Evolutionary conservation across 2,113 vertebrate genomes (phyloP).

Genomic region (Trogon melanurus): DNA sequence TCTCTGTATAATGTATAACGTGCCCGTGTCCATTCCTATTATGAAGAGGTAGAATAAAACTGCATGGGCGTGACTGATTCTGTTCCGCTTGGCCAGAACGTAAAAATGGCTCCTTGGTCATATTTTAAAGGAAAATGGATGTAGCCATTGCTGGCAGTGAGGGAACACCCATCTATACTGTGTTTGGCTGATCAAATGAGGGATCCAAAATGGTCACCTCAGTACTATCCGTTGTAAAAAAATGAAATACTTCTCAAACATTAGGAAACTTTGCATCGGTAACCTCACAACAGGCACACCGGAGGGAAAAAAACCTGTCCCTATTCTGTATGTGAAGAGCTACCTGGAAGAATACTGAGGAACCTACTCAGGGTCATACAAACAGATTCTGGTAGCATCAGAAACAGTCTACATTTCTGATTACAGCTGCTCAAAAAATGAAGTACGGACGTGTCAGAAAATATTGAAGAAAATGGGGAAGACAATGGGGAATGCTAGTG

Average conservation of each 20-base stretch:
- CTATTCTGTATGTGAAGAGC: not conserved
- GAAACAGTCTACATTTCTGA: not conserved
- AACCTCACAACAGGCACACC: not conserved
- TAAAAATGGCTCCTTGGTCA: not conserved
- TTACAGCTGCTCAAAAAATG: not conserved
- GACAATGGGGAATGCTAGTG: not conserved
- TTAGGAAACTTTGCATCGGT: not conserved
- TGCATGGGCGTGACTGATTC: not conserved
- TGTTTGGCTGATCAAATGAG: not conserved
- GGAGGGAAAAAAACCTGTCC: not conserved
- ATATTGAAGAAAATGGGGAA: not conserved
- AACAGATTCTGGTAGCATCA: not conserved
- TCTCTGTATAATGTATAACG: not conserved
- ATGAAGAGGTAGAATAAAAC: not conserved
- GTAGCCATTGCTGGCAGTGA: not conserved
- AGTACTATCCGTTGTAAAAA: not conserved
- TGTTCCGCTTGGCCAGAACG: not conserved
- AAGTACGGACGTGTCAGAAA: not conserved
- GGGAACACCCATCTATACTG: not conserved
- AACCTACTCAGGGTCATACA: not conserved
- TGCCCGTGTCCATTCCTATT: not conserved
- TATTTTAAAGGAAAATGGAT: not conserved
- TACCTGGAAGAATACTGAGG: not conserved
- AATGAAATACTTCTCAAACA: not conserved
- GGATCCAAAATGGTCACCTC: not conserved